Evolutionary conservation across 2,113 vertebrate species (phyloP).

Genomic region (Picathartes gymnocephalus): DNA sequence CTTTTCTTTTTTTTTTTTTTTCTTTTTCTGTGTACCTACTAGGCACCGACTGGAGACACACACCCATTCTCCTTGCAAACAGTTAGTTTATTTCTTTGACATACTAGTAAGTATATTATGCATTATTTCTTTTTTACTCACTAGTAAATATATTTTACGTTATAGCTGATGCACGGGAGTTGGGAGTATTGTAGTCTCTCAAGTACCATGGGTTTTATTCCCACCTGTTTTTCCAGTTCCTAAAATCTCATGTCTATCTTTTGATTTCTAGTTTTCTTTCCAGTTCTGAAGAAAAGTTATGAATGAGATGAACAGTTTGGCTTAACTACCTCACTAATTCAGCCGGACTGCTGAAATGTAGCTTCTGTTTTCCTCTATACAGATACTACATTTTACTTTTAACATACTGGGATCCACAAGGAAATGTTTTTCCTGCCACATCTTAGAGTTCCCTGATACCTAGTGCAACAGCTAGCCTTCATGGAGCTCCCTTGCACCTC

Average conservation of each 20-base stretch:
- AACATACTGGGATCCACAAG: neutral
- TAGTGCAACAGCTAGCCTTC: neutral
- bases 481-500: neutral
- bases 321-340: neutral
- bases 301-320: neutral
- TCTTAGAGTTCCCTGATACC: neutral
- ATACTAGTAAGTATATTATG: slow-evolving; percentile 72
- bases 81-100: slow-evolving; percentile 81
- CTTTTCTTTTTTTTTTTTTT: neutral
- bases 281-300: neutral
- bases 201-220: neutral
- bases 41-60: slow-evolving; percentile 72
- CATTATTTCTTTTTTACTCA: slow-evolving; percentile 76
- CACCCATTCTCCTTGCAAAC: slow-evolving; percentile 70
- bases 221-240: neutral
- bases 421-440: neutral
- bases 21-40: slow-evolving; percentile 55
- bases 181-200: neutral
- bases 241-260: neutral
- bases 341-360: neutral
- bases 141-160: slow-evolving; percentile 75
- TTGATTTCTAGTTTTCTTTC: neutral
- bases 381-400: neutral
- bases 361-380: neutral
- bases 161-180: slow-evolving; percentile 55